phyloP scores from a whole-genome alignment of 2,888 invertebrate species.

The Nebria brevicollis region DNA sequence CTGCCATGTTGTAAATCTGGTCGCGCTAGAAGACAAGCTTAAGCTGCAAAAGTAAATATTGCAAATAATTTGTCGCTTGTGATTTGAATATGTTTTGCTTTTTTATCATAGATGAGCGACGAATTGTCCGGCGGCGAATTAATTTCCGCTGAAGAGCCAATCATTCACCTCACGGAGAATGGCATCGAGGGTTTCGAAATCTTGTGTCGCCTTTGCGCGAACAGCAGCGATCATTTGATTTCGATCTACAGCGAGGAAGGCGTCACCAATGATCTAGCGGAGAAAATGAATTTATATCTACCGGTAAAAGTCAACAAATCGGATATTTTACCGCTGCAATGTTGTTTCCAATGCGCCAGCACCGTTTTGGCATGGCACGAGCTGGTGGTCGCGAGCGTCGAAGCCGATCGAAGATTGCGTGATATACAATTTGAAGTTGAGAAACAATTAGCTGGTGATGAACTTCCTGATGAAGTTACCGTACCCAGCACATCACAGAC shows the following conservation, averaged over 20 bases:
- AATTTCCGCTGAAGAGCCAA: slow-evolving; percentile 24
- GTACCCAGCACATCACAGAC: slow-evolving; percentile 28
- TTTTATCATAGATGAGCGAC: slow-evolving; percentile 4
- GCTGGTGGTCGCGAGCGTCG: slow-evolving; percentile 66
- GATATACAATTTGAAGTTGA: slow-evolving; percentile 55
- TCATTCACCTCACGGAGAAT: slow-evolving; percentile 47
- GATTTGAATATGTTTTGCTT: not conserved
- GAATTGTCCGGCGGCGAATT: not conserved
- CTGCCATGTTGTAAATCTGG: slow-evolving; percentile 40
- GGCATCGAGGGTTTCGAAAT: slow-evolving; percentile 48
- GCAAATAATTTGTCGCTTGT: not conserved
- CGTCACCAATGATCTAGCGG: slow-evolving; percentile 67
- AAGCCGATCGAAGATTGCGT: slow-evolving; percentile 66
- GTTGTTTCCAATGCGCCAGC: slow-evolving; percentile 74
- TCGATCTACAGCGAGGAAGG: slow-evolving; percentile 74
- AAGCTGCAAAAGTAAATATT: slow-evolving; percentile 46
- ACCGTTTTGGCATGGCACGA: slow-evolving; percentile 74
- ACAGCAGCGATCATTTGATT: slow-evolving; percentile 65
- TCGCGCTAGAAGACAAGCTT: slow-evolving; percentile 32
- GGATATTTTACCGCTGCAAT: slow-evolving; percentile 69
- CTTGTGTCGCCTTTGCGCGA: slow-evolving; percentile 70
- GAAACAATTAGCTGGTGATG: slow-evolving; percentile 49
- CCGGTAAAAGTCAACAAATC: slow-evolving; percentile 68
- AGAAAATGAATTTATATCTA: slow-evolving; percentile 72
- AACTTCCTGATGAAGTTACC: not conserved